Base-by-base conservation (phyloP, 2,888 invertebrate species). In the Molorchus minor region DNA sequence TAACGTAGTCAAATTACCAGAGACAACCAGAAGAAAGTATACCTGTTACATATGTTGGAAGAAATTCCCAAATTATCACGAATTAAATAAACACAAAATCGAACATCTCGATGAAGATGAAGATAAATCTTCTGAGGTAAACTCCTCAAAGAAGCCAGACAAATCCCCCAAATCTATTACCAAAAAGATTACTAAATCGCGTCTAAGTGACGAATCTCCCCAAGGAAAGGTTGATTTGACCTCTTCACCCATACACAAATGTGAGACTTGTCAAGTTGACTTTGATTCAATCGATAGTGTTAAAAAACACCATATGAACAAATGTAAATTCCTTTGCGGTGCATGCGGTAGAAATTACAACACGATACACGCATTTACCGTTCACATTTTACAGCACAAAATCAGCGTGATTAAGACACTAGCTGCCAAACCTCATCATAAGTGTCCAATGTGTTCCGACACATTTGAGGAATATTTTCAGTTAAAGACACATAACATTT, bases 11-110 rank as follows among this genome's bases (percentile, higher is more conserved):
- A 56, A 46, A 13, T 44, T 49, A 19, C 47, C 46, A 5, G 33
- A 40, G 8, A 29, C 21, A 8, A 41, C 46, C n/a, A 60, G 61
- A 38, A 65, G 45, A 51, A 67, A 64, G 20, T 61, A 60, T 25
- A 63, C 57, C 5, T 70, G 70, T 30, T 68, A 65, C 49, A 53
- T 62, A 13, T 70, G 70, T 38, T 65, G 59, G 57, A 33, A 51
- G 5, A 69, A 64, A 33, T 70, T 68, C 45, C 10, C 12, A 2
- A 64, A 46, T 19, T 35, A 38, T 4, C 47, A 52, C 8, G 62
- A 60, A 19, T 38, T 69, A n/a, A 38, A 49, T 3, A 16, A 3
- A 3, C 70, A 70, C 21, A 63, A 64, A 30, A 3, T 8, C n/a
- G 15, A 20, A 5, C 69, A 69, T 21, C 19, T 36, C 15, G 16